phyloP scores from a whole-genome alignment of 2,797 vertebrate genomes.

The Sebastes variabilis region DNA sequence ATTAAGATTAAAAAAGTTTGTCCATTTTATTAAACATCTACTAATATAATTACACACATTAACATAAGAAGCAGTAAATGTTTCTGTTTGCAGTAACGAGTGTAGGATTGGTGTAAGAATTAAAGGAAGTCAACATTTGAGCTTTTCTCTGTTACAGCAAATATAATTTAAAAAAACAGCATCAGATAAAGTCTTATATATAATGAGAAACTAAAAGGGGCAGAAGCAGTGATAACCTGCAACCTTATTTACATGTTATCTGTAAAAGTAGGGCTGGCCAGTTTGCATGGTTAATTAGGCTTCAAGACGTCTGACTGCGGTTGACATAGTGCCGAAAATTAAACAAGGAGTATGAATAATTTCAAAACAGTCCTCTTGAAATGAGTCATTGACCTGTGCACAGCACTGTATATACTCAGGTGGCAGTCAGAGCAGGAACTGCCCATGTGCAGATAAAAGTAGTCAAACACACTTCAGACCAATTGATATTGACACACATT shows the following conservation, averaged over 20 bases:
- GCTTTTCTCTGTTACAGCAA: not conserved
- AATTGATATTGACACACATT: slow-evolving; percentile 15
- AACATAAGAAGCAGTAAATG: not conserved
- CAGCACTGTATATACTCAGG: slow-evolving; percentile 3
- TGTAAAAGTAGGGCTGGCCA: not conserved
- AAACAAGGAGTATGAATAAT: slow-evolving; percentile 6
- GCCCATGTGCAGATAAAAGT: slow-evolving; percentile 9
- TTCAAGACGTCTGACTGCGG: not conserved
- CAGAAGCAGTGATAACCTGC: not conserved
- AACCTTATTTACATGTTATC: not conserved
- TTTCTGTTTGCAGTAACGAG: not conserved
- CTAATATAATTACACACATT: not conserved
- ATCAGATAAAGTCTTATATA: not conserved
- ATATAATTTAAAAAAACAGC: not conserved
- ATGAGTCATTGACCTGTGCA: slow-evolving; percentile 25
- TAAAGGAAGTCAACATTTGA: not conserved
- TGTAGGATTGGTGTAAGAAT: not conserved
- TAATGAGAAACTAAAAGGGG: not conserved
- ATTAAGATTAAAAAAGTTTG: not conserved
- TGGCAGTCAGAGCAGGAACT: slow-evolving; percentile 27
- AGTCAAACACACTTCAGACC: slow-evolving; percentile 37
- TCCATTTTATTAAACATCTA: not conserved
- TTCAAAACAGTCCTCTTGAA: slow-evolving; percentile 3
- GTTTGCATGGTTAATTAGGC: not conserved
- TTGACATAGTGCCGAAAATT: slow-evolving; percentile 4